Base-by-base conservation (phyloP, 2,113 vertebrate genomes). In the Cyanistes caeruleus region DNA sequence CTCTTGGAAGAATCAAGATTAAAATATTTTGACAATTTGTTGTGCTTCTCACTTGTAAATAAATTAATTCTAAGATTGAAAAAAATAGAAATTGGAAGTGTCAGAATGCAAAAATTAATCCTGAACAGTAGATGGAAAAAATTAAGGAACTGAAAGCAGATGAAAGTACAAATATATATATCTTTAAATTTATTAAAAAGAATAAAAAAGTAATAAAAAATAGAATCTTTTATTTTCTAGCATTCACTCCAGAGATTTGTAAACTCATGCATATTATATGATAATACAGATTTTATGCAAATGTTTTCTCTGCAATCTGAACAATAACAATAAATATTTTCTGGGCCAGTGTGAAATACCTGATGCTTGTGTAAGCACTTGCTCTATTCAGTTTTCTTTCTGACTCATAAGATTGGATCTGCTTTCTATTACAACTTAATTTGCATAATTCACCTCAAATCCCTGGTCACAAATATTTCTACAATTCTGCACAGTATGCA, bases 301-400 rank as follows among this genome's bases (percentile, higher is more conserved):
- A 85, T 91, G 2, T 85, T 91, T 97, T 90, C 80, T 76, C 76
- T 96, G 55, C 55, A 83, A 56, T 94, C 28, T 8, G 7, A 94
- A 89, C 41, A 97, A 97, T 95, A 90, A 53, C 24, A 10, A 96
- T 92, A 93, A 93, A 92, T 88, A 84, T 97, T 96, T 97, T 83
- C 91, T 84, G 53, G 62, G 55, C 87, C 65, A 51, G 10, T 52
- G 48, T 92, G 91, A 82, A 92, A 96, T 69, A 92, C 33, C 35
- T 92, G 75, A 31, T 86, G 92, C 76, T 76, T 93, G 43, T 96
- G 89, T 90, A 94, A 97, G 74, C 51, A 84, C n/a, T 88, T 96
- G 55, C 27, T 97, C 70, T 60, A 55, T 92, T 77, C 30, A 33
- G 27, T 53, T 74, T 89, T 65, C 17, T 62, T 86, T 95, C 48